Evolutionary conservation across 1,140 invertebrate species (phyloP), one percentile per base, ranked within the genome.

Genomic region (Bombus affinis): DNA sequence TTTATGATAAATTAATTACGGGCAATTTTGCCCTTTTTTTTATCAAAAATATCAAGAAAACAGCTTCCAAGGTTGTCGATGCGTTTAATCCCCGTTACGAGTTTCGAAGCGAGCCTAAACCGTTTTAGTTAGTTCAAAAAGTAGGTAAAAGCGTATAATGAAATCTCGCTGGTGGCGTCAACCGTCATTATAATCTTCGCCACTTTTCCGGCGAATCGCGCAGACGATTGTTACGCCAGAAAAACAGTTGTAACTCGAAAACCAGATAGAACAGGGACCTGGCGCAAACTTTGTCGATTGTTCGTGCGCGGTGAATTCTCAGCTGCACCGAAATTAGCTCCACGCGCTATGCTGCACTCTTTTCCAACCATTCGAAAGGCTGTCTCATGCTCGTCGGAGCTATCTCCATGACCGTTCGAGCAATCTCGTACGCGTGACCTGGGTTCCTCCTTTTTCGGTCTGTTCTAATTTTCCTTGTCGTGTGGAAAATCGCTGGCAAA

Each of bases 381-480:
- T 53, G 18, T 53, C 18, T 18, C 18, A 53, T 8, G 18, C 47
- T 53, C 5, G 15, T 53, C 5, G 47, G 47, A 18, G 18, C 47
- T 53, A 22, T 22, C 18, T 53, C 47, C 18, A 53, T 53, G 6
- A 53, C 18, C 47, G 18, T 22, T 22, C 47, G 47, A n/a, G 59
- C 59, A n/a, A 62, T 28, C 68, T 10, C 13, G 71, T 25, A 39
- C 42, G 71, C n/a, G 42, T 28, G 25, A 13, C 1, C 2, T 25
- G 35, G 28, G 53, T 71, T 81, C 1, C 59, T 62, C 42, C 78
- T 74, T 86, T 35, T 22, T 3, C n/a, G 66, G 13, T 37, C n/a
- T 65, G 77, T 37, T 62, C 79, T 32, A 74, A 81, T 81, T 86
- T 32, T 83, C 47, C 53, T 62, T 28, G 59, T 22, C 6, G n/a